Conservation (phyloP, 2,797 vertebrate species). For the Limosa lapponica region DNA sequence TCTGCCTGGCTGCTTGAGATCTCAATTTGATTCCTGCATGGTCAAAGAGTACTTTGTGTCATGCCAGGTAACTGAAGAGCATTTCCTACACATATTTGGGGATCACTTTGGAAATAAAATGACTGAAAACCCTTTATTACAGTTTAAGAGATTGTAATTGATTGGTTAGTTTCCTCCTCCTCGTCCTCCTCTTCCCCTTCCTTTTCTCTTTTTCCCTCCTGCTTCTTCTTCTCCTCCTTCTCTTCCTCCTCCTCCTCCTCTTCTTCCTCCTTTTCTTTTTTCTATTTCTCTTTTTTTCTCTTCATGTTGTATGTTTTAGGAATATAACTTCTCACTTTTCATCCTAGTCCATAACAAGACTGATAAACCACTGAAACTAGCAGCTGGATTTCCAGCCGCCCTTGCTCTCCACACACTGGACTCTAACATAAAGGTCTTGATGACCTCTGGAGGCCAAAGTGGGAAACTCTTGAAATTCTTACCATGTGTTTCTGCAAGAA, state of each 20-base stretch:
- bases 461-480: not conserved
- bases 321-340: not conserved
- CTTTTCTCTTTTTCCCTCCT: too few relatives aligned
- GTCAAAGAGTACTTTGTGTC: not conserved
- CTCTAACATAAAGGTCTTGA: not conserved
- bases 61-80: not conserved
- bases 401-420: not conserved
- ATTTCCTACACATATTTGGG: not conserved
- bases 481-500: not conserved
- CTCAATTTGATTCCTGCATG: not conserved
- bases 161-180: not conserved
- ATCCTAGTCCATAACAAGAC: not conserved
- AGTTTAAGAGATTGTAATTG: not conserved
- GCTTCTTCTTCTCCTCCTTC: fast-evolving
- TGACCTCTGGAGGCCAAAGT: slow-evolving; percentile 14
- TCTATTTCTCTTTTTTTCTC: not conserved
- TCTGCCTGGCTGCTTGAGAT: not conserved
- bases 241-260: fast-evolving
- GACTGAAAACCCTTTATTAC: not conserved
- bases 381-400: not conserved
- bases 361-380: not conserved
- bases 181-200: not conserved
- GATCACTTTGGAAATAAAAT: not conserved
- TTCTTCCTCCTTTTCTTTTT: fast-evolving
- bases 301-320: not conserved